Base-by-base conservation (phyloP, 23 tunicate species). In the Trididemnum clinides region DNA sequence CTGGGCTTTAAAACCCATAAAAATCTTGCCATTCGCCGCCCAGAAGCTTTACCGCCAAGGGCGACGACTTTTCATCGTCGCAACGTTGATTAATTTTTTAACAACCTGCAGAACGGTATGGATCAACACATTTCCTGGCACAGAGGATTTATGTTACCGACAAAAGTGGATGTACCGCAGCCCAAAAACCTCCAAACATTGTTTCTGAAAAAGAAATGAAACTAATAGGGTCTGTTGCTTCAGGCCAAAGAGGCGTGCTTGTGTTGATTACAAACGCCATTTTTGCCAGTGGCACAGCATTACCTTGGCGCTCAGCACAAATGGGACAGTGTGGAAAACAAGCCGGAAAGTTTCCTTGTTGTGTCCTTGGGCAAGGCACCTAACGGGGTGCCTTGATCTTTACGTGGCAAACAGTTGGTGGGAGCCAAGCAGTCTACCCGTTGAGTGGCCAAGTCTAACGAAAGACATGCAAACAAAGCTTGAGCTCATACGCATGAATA, bases 101-200 rank as follows among this genome's bases (percentile, higher is more conserved):
- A 20, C 69, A 62, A 62, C 25, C 25, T 62, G 27, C 26, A 20
- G 23, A 22, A 62, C 27, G 69, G 15, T 23, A 62, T 76, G 64
- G 64, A 76, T 71, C 44, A 30, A 27, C 25, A 71, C 29, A 27
- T 32, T 71, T 71, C 29, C 78, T 7, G 49, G 44, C 78, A 26
- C 49, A 62, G n/a, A 22, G 5, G 23, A n/a, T 62, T 12, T 62
- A 62, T 22, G n/a, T 12, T 62, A n/a, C 27, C 27, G 69, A 62
- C 69, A 23, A 62, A 62, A 76, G 22, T 76, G 82, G 82, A 23
- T 76, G 51, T 23, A 39, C 51, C 64, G 39, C 82, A 39, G 82
- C n/a, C 27, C 69, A 62, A n/a, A 62, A 62, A 22, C 69, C 69
- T 19, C 23, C 23, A 6, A 62, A 23, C 5, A 22, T 62, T 62